Percentiles rank a stretch among this genome's conserved stretches.
phyloP scores from a whole-genome alignment of 2,113 vertebrate species.

The Sapayoa aenigma region DNA sequence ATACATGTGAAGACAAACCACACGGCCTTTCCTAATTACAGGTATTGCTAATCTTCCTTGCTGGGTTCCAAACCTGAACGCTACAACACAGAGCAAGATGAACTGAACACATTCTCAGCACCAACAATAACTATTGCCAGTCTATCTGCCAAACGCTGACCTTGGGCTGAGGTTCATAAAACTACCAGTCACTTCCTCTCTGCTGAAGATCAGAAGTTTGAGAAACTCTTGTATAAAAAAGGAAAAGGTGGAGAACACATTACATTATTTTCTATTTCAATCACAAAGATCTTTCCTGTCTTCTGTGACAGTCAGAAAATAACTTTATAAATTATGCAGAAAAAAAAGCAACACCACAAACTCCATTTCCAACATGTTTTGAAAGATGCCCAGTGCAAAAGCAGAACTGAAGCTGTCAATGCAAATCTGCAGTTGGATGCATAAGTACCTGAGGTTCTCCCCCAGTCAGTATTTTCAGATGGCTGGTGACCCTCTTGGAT shows the following conservation, averaged over 20 bases:
- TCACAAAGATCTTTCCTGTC: constrained; percentile 21
- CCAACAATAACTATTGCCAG: background rate
- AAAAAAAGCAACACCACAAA: background rate
- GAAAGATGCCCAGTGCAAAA: background rate
- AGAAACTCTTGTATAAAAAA: constrained; percentile 16
- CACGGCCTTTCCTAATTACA: background rate
- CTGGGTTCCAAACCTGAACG: background rate
- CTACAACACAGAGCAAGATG: background rate
- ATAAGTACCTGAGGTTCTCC: constrained; percentile 90
- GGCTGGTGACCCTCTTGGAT: constrained; percentile 92
- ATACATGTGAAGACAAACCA: background rate
- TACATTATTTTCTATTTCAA: constrained; percentile 13
- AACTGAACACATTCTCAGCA: background rate
- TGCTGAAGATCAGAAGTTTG: background rate
- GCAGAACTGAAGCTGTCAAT: background rate
- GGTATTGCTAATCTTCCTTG: background rate
- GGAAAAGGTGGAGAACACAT: background rate
- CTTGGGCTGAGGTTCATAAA: background rate
- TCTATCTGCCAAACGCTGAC: background rate
- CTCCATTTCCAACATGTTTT: background rate
- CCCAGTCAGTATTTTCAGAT: constrained; percentile 90
- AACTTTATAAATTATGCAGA: background rate
- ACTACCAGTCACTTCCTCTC: background rate
- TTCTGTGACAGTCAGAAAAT: background rate
- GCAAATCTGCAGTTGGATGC: background rate